A percentile compares a stretch with the other conserved stretches of the same genome.
Evolutionary conservation across 2,113 vertebrate species (phyloP).

Genomic region (Tichodroma muraria): DNA sequence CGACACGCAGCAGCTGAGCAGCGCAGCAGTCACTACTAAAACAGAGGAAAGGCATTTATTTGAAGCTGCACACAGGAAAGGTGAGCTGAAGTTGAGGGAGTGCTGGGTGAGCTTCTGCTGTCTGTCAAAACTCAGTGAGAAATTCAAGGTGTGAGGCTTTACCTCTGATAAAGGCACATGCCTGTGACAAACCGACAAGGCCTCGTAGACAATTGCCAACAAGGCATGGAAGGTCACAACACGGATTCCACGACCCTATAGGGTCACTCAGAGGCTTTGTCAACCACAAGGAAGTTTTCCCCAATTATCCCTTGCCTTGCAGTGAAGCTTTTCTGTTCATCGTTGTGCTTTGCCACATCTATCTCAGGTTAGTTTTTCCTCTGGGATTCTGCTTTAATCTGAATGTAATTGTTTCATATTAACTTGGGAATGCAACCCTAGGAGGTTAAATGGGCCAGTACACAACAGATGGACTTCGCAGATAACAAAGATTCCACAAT

Average conservation of each 20-base stretch:
- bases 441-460: background rate
- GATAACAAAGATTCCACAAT: conserved; percentile 24
- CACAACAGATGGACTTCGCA: conserved; percentile 11
- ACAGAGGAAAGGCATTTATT: background rate
- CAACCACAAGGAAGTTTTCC: background rate
- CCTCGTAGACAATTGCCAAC: background rate
- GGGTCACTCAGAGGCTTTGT: background rate
- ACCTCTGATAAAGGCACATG: background rate
- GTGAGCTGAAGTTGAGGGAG: background rate
- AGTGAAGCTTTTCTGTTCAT: background rate
- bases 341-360: background rate
- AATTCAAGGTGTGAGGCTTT: background rate
- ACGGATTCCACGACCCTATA: background rate
- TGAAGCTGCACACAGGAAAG: background rate
- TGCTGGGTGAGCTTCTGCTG: background rate
- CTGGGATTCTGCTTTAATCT: conserved; percentile 36
- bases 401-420: background rate
- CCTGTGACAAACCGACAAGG: background rate
- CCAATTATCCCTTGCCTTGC: background rate
- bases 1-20: background rate
- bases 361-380: background rate
- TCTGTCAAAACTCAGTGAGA: background rate
- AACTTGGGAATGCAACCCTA: conserved; percentile 19
- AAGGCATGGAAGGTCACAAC: background rate
- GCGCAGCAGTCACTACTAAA: background rate